Evolutionary conservation across 2,113 vertebrate species (phyloP), one percentile per base, ranked within the genome.

Genomic region (Hypomesus transpacificus): DNA sequence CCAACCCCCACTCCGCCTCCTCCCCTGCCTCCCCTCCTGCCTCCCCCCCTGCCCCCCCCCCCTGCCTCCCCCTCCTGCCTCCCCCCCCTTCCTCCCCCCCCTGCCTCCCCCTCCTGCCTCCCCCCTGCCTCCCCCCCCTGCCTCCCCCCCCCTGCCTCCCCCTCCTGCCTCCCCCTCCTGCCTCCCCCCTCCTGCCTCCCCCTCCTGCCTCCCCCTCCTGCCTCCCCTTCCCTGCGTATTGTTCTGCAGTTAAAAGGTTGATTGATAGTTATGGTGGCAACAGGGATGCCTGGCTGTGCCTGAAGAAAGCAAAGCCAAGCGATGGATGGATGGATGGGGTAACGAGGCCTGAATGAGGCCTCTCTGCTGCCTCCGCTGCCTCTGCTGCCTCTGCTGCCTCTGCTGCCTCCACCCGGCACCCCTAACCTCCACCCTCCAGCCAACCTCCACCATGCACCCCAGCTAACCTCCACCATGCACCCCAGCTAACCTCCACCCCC

Each of bases 241-340:
- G 82, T 86, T 89, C 86, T 87, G 86, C 86, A 91, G 87, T 90
- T 86, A 90, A 93, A 93, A 87, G 90, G 88, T 90, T 92, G 90
- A 94, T 92, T 92, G 90, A 93, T 92, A 92, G 89, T 93, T 89
- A 86, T 91, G 89, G 87, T 92, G 91, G 91, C 92, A 92, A 90
- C 87, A 88, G 89, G 78, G 85, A 92, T 90, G 92, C 90, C 91
- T 93, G 93, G 91, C 90, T 90, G 90, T 82, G 77, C 84, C 86
- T 83, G 82, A 89, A 92, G 90, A 93, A 92, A 93, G 90, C 89
- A 3, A 78, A 91, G 87, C 86, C 82, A 84, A 70, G 77, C n/a
- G n/a, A n/a, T n/a, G n/a, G n/a, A n/a, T n/a, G 79, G 68, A 87
- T 85, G 69, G 74, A 84, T 68, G 84, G 83, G 70, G 82, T 87